These are phyloP conservation scores for Greenwoodochromis staneri DNA, from an alignment of 2,113 vertebrate genomes.

Conservation along the genomic window DNA sequence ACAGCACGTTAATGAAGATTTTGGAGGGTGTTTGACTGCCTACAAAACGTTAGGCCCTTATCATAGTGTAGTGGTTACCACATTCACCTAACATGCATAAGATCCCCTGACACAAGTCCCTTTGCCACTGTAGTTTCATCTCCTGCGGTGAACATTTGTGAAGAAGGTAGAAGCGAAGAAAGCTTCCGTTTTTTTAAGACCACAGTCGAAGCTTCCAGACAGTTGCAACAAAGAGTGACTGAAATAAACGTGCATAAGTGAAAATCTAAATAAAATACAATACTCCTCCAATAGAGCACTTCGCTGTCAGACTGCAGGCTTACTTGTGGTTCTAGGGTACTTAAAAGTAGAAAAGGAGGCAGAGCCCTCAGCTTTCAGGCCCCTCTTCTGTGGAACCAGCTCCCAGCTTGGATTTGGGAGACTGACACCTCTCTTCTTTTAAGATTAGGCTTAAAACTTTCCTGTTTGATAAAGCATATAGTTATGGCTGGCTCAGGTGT, in stretches of 20 bases:
- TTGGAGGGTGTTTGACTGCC: not conserved
- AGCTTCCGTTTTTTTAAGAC: not conserved
- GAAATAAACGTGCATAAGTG: not conserved
- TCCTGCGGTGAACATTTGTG: not conserved
- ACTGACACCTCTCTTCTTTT: not conserved
- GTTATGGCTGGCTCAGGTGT: not conserved
- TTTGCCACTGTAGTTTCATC: not conserved
- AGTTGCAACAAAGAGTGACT: not conserved
- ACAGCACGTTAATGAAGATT: not conserved
- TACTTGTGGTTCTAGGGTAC: not conserved
- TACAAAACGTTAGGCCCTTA: not conserved
- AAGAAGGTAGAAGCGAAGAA: not conserved
- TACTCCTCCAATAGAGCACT: not conserved
- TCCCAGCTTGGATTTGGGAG: not conserved
- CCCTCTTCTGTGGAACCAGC: not conserved
- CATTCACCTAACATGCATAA: not conserved
- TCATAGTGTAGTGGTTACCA: not conserved
- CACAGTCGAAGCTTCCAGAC: not conserved
- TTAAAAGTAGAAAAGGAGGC: not conserved
- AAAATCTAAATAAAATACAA: not conserved
- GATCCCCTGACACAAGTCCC: not conserved
- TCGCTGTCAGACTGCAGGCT: not conserved
- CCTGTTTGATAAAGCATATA: not conserved
- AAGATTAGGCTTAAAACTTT: not conserved
- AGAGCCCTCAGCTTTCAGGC: not conserved